A percentile compares a stretch with the other conserved stretches of the same genome.
phyloP scores from a whole-genome alignment of 1,140 invertebrate species.

The Bicyclus anynana region DNA sequence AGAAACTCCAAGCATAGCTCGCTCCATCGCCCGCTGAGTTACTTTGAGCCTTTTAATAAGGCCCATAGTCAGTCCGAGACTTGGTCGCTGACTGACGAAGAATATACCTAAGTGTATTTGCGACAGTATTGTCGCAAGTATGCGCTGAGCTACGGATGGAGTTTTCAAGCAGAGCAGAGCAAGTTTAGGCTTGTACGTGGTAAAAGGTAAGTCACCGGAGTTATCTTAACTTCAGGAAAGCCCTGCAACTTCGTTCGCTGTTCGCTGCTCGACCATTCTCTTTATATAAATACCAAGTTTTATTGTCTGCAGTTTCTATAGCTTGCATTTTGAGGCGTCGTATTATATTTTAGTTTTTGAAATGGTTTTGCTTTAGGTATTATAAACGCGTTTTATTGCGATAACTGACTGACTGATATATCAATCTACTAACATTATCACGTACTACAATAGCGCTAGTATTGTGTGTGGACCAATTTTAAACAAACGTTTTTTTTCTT shows the following conservation, averaged over 20 bases:
- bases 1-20: too few relatives aligned
- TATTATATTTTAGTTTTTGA: background rate
- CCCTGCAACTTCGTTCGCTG: background rate
- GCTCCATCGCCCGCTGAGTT: too few relatives aligned
- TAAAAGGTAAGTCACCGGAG: conserved; percentile 27
- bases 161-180: conserved; percentile 40
- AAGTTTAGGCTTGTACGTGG: conserved; percentile 39
- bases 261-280: conserved; percentile 6
- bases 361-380: background rate
- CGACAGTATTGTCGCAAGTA: background rate
- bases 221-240: conserved; percentile 15
- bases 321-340: background rate
- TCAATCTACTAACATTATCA: too few relatives aligned
- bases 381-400: background rate
- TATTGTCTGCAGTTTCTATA: conserved; percentile 1
- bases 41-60: too few relatives aligned
- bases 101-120: background rate
- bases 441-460: too few relatives aligned
- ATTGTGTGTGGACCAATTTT: too few relatives aligned
- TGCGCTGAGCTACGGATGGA: conserved; percentile 7
- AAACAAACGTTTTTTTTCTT: too few relatives aligned
- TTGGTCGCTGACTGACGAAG: too few relatives aligned
- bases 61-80: too few relatives aligned
- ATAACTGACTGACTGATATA: too few relatives aligned
- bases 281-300: conserved; percentile 1